These are phyloP conservation scores for Megaceryle alcyon DNA, from an alignment of 2,797 vertebrate species.

Conservation along the genomic window DNA sequence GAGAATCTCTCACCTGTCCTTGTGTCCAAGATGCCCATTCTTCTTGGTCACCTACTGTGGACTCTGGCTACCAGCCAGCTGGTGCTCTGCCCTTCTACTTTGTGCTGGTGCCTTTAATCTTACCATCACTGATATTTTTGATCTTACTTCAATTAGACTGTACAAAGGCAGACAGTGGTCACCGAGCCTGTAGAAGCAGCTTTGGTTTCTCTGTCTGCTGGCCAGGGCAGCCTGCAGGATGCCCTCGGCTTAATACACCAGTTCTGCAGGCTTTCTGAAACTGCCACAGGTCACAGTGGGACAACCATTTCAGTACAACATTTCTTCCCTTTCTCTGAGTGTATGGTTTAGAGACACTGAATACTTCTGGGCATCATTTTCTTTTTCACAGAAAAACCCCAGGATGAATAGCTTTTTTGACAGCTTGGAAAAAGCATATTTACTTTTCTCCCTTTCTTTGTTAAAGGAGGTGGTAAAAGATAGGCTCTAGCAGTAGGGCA, in stretches of 20 bases:
- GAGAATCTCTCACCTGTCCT: not conserved
- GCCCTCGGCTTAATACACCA: not conserved
- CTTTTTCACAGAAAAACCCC: not conserved
- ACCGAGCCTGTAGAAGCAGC: not conserved
- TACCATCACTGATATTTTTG: not conserved
- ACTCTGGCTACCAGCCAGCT: not conserved
- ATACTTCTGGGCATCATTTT: not conserved
- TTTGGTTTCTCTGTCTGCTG: not conserved
- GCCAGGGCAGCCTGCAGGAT: not conserved
- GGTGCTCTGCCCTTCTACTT: not conserved
- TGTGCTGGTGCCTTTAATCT: not conserved
- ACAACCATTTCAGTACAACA: not conserved
- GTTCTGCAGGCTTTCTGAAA: not conserved
- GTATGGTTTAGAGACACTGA: not conserved
- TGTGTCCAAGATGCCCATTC: not conserved
- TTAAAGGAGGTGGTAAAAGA: not conserved
- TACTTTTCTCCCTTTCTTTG: not conserved
- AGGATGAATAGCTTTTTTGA: not conserved
- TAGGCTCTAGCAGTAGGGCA: not conserved
- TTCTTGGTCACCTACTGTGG: not conserved
- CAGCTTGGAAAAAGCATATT: not conserved
- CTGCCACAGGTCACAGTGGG: not conserved
- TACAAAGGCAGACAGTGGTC: not conserved
- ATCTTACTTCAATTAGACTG: not conserved
- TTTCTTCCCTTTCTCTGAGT: not conserved